Percentiles rank a stretch among this genome's conserved stretches.
Evolutionary conservation across 1,140 invertebrate genomes (phyloP).

Genomic region (Plectrocnemia conspersa): DNA sequence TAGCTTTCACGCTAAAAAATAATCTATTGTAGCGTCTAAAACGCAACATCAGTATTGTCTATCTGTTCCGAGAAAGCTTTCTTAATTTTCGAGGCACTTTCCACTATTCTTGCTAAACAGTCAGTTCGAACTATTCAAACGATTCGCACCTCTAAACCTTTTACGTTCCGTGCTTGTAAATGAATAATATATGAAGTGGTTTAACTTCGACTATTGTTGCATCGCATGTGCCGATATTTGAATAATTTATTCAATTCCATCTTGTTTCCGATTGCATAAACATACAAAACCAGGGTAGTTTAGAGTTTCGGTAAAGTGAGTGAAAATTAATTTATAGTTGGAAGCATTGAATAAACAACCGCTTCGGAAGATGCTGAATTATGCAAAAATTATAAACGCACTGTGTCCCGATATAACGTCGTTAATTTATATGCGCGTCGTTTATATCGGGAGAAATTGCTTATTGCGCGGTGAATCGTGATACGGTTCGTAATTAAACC

Average conservation of each 20-base stretch:
- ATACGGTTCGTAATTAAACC: not conserved
- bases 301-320: conserved; percentile 16
- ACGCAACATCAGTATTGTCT: too few species aligned
- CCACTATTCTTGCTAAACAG: too few species aligned
- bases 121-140: too few species aligned
- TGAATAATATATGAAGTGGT: conserved; percentile 33
- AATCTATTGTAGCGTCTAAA: too few species aligned
- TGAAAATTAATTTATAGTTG: not conserved
- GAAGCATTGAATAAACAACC: not conserved
- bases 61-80: too few species aligned
- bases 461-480: not conserved
- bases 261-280: conserved; percentile 30
- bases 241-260: conserved; percentile 33
- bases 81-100: too few species aligned
- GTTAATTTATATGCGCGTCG: conserved; percentile 2
- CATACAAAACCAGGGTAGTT: conserved; percentile 19
- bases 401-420: not conserved
- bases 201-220: conserved; percentile 19
- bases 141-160: too few species aligned
- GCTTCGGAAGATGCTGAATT: not conserved
- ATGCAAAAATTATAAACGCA: not conserved
- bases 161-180: conserved; percentile 19
- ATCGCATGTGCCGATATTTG: conserved; percentile 25
- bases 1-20: too few species aligned
- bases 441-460: conserved; percentile 5